Conservation (phyloP, 1,140 invertebrate species). For the Trialeurodes vaporariorum region DNA sequence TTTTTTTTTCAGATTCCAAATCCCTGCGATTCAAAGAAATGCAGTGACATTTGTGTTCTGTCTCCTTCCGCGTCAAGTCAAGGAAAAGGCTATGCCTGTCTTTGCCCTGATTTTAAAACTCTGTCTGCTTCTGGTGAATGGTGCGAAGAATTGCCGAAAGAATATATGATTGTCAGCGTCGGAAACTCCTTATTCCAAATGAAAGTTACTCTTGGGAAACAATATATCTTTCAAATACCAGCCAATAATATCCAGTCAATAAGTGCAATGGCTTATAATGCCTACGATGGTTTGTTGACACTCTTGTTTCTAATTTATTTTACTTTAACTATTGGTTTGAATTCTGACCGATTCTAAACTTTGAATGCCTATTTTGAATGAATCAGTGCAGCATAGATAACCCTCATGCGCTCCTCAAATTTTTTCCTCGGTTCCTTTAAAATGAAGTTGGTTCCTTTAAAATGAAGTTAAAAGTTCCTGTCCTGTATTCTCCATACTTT, state of each 20-base stretch:
- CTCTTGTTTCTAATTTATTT: conserved; percentile 1
- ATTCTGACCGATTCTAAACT: too few relatives aligned
- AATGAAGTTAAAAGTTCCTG: too few relatives aligned
- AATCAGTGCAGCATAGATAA: too few relatives aligned
- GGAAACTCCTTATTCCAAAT: conserved; percentile 30
- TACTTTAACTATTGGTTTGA: conserved; percentile 10
- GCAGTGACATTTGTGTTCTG: conserved; percentile 71
- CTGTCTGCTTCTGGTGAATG: conserved; percentile 38
- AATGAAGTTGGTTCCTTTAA: too few relatives aligned
- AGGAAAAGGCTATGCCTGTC: conserved; percentile 46
- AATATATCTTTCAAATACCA: conserved; percentile 23
- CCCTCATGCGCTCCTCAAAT: too few relatives aligned
- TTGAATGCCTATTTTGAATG: too few relatives aligned
- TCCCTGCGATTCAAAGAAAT: conserved; percentile 52
- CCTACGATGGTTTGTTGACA: conserved; percentile 27
- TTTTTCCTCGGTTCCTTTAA: too few relatives aligned
- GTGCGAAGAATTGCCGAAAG: conserved; percentile 30
- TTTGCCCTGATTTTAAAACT: conserved; percentile 60
- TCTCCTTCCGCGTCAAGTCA: conserved; percentile 35
- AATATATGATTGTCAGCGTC: conserved; percentile 26
- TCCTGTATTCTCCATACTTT: too few relatives aligned
- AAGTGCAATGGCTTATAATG: conserved; percentile 29
- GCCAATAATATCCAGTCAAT: conserved; percentile 17
- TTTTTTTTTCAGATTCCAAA: conserved; percentile 37
- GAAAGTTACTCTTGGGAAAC: conserved; percentile 33